Conservation (phyloP, 2,797 vertebrate genomes). For the Phyllotis vaccarum region DNA sequence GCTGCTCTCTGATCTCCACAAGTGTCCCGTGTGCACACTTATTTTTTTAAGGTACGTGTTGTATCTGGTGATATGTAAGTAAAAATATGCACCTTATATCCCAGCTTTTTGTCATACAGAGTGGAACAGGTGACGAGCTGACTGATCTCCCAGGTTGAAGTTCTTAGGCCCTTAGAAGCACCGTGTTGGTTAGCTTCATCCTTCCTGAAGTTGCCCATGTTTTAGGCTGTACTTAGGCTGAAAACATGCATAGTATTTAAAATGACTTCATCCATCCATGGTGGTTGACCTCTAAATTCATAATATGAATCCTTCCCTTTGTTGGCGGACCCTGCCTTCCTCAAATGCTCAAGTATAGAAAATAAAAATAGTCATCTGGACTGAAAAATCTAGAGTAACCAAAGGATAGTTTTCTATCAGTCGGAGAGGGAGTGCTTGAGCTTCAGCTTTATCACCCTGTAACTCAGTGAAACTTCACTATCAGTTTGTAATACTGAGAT, state of each 20-base stretch:
- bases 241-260: neutral
- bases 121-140: neutral
- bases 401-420: neutral
- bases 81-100: neutral
- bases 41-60: neutral
- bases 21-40: neutral
- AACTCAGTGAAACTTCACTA: neutral
- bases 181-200: neutral
- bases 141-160: neutral
- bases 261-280: no score
- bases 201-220: neutral
- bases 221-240: neutral
- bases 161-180: neutral
- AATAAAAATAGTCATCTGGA: neutral
- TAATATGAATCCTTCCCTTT: neutral
- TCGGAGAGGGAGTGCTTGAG: neutral
- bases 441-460: neutral
- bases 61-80: conserved; percentile 21
- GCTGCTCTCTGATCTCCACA: neutral
- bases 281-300: neutral
- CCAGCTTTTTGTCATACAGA: neutral
- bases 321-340: neutral
- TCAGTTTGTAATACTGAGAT: neutral
- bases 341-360: neutral
- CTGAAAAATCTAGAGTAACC: neutral